These are phyloP conservation scores for Gymnothorax reevesii DNA, from an alignment of 2,797 vertebrate genomes.

Conservation along the genomic window DNA sequence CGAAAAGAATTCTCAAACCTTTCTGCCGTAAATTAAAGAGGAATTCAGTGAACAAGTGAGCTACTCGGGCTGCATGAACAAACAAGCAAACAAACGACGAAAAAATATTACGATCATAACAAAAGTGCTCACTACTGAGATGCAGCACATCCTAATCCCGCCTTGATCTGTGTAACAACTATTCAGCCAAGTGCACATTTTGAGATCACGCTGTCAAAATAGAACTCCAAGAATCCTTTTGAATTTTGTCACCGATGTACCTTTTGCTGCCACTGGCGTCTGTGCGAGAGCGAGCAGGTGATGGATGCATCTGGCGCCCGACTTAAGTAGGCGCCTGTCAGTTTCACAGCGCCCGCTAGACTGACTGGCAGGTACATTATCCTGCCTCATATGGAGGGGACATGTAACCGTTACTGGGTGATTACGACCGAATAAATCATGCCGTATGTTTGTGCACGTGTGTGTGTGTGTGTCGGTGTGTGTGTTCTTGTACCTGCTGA, in stretches of 20 bases:
- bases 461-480: not conserved
- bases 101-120: not conserved
- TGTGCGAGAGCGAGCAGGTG: constrained; percentile 3
- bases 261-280: not conserved
- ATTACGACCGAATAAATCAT: not conserved
- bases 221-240: not conserved
- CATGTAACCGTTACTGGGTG: not conserved
- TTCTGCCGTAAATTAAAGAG: constrained; percentile 41
- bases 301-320: constrained; percentile 1
- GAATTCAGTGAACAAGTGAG: not conserved
- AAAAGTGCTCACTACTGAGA: not conserved
- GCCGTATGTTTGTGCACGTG: not conserved
- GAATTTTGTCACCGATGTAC: not conserved
- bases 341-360: not conserved
- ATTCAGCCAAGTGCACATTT: not conserved
- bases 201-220: constrained; percentile 15
- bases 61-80: not conserved
- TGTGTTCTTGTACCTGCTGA: not conserved
- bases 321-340: constrained; percentile 18
- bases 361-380: not conserved
- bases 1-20: constrained; percentile 32
- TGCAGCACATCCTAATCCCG: not conserved
- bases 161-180: not conserved
- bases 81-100: not conserved
- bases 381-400: not conserved